Percentiles rank a stretch among this genome's conserved stretches.
Evolutionary conservation across 2,888 invertebrate genomes (phyloP).

Genomic region (Willowsia nigromaculata): DNA sequence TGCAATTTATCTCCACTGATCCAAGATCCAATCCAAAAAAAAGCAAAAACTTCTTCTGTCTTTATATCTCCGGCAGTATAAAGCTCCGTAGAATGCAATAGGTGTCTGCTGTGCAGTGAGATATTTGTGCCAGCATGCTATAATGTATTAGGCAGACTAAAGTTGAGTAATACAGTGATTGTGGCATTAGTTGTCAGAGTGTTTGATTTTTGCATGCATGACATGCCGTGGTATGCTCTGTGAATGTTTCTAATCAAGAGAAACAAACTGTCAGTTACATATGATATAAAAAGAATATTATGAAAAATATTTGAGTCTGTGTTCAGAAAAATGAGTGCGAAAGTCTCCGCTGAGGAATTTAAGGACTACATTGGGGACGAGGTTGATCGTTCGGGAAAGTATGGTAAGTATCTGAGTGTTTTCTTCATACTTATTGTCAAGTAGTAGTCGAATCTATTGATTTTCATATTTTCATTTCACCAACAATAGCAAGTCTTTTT

Average conservation of each 20-base stretch:
- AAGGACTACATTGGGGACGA: slow-evolving; percentile 65
- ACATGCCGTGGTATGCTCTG: neutral
- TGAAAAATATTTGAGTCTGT: neutral
- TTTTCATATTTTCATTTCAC: neutral
- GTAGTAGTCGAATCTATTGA: slow-evolving; percentile 9
- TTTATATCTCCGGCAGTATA: too few relatives aligned
- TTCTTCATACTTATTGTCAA: neutral
- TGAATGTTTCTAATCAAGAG: neutral
- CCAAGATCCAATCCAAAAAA: too few relatives aligned
- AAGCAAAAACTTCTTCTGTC: too few relatives aligned
- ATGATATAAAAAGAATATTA: too few relatives aligned
- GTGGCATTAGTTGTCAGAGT: neutral
- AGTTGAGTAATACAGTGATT: neutral
- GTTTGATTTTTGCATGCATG: neutral
- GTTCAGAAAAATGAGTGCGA: slow-evolving; percentile 73
- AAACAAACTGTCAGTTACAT: neutral
- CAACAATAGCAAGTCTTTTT: neutral
- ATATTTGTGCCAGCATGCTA: too few relatives aligned
- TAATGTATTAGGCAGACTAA: too few relatives aligned
- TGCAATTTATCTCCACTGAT: too few relatives aligned
- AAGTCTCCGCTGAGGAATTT: slow-evolving; percentile 74
- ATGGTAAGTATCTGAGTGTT: slow-evolving; percentile 71
- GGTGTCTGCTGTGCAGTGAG: too few relatives aligned
- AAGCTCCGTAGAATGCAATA: too few relatives aligned
- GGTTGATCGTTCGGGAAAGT: slow-evolving; percentile 75